Base-by-base conservation (phyloP, 2,113 vertebrate genomes). In the Phalacrocorax carbo region DNA sequence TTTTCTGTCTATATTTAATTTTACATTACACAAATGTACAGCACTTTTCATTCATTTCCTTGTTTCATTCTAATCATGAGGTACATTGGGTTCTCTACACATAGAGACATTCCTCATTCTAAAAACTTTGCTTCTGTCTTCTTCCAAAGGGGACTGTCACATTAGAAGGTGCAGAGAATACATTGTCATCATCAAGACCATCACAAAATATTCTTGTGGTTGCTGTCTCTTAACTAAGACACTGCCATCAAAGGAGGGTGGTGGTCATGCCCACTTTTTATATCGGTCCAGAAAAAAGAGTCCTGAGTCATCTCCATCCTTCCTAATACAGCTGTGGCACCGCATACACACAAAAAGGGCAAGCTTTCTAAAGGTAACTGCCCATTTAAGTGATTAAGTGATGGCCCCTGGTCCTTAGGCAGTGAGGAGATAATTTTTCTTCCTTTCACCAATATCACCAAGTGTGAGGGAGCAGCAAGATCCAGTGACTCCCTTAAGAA, bases 1-100 rank as follows among this genome's bases (percentile, higher is more conserved):
- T 68, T 76, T 64, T 15, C 6, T 51, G 8, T 46, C 51, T 88
- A 10, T 65, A 34, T 46, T 82, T 70, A 48, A 42, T 76, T 60
- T 76, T 36, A 54, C 14, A 9, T 60, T 26, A 58, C 20, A 44
- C 12, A 68, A 32, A 80, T 3, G 8, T 64, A 11, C n/a, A 68
- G 16, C 3, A 48, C 5, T 57, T 84, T 44, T 85, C 26, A 36
- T 22, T 66, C 6, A 51, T 21, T 52, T 40, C 19, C 26, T 72
- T 58, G 13, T 46, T 73, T 60, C 75, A 60, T 73, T 73, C 36
- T 60, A 58, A 80, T 7, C 11, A 34, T 34, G 23, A 60, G 7
- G 5, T 29, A 46, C 0, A 0, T 21, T 73, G 22, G 5, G 5
- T 15, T 61, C 27, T 68, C 23, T 68, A 22, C 11, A 26, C 7